Conservation (phyloP, 2,888 invertebrate genomes). For the Dryocosmus kuriphilus region DNA sequence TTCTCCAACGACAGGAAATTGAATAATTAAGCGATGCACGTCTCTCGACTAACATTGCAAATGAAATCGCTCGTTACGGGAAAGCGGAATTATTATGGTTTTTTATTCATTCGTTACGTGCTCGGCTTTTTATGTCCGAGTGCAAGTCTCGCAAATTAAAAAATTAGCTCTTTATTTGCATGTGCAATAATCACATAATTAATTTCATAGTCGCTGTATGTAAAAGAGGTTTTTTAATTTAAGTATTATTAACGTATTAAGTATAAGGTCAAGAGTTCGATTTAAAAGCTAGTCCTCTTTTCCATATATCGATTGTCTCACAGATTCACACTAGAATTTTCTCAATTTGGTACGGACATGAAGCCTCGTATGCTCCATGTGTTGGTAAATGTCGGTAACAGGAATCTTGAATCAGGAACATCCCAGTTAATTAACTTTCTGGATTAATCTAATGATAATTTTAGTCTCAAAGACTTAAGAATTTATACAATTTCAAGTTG, state of each 20-base stretch:
- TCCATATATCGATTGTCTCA: too few relatives aligned
- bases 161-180: conserved; percentile 28
- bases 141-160: conserved; percentile 20
- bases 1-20: conserved; percentile 5
- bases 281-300: neutral
- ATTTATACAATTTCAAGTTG: too few relatives aligned
- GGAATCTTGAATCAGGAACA: too few relatives aligned
- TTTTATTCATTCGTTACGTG: conserved; percentile 32
- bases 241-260: neutral
- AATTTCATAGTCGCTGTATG: neutral
- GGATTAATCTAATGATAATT: too few relatives aligned
- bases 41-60: conserved; percentile 3
- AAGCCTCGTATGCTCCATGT: too few relatives aligned
- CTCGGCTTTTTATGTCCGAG: neutral
- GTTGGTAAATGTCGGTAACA: too few relatives aligned
- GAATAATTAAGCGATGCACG: conserved; percentile 28
- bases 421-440: too few relatives aligned
- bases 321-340: too few relatives aligned
- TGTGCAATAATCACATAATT: neutral
- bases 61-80: conserved; percentile 31
- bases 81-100: conserved; percentile 28
- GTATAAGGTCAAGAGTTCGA: neutral
- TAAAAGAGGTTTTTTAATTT: neutral
- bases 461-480: too few relatives aligned
- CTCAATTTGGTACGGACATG: too few relatives aligned